Evolutionary conservation across 2,797 vertebrate species (phyloP).

Genomic region (Rhodeus uyekii): DNA sequence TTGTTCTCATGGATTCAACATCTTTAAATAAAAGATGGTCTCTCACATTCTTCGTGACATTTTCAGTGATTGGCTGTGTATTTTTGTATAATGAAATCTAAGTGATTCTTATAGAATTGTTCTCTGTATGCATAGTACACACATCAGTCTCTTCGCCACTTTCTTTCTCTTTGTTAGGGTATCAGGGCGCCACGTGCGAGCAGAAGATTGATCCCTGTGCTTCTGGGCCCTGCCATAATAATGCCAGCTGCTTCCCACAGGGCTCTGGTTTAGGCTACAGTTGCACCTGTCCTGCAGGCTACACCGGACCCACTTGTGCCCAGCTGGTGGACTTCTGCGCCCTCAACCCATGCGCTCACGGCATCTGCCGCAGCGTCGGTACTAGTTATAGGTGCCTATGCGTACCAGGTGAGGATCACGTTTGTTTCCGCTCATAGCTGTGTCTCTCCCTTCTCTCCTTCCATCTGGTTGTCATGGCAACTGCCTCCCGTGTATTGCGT

Average conservation of each 20-base stretch:
- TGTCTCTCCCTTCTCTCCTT: conserved; percentile 26
- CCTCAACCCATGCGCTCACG: conserved; percentile 94
- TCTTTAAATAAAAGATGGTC: background rate
- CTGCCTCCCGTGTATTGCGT: conserved; percentile 48
- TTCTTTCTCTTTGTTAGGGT: conserved; percentile 74
- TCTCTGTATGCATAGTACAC: background rate
- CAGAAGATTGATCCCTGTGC: conserved; percentile 89
- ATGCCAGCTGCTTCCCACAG: conserved; percentile 87
- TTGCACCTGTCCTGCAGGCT: conserved; percentile 90
- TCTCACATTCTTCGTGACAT: background rate
- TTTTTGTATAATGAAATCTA: background rate
- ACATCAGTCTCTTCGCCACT: background rate
- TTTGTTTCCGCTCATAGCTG: background rate
- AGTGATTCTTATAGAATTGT: background rate
- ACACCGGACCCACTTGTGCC: conserved; percentile 89
- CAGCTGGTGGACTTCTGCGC: conserved; percentile 96
- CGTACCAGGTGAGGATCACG: conserved; percentile 83
- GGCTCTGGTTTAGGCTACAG: conserved; percentile 81
- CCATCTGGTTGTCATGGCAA: conserved; percentile 71
- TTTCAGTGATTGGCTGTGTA: background rate
- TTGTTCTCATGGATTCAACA: background rate
- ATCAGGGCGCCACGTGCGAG: conserved; percentile 86
- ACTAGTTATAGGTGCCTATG: conserved; percentile 98
- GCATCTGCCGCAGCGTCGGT: conserved; percentile 91
- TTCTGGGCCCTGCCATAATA: conserved; percentile 92